These are phyloP conservation scores for Promerops cafer DNA, from an alignment of 2,113 vertebrate genomes.

Conservation along the genomic window DNA sequence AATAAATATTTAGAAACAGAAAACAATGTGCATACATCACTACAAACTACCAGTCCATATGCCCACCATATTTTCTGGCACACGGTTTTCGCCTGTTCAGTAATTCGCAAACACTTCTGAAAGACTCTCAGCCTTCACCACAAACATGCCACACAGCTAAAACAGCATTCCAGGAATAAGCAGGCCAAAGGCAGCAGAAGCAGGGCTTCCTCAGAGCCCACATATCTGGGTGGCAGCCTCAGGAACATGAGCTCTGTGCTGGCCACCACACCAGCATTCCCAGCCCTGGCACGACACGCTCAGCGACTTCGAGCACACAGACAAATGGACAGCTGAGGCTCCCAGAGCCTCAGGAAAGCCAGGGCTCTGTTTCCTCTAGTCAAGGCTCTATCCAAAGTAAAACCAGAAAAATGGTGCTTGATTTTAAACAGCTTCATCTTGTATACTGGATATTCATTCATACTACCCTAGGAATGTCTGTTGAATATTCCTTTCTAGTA, in stretches of 20 bases:
- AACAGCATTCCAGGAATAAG: neutral
- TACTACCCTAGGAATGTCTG: neutral
- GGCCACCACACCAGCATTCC: accelerated
- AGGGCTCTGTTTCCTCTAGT: neutral
- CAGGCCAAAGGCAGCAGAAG: neutral
- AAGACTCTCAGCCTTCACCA: neutral
- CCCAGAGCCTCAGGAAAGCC: neutral
- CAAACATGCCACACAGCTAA: neutral
- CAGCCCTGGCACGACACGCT: accelerated
- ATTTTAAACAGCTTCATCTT: neutral
- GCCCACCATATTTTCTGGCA: neutral
- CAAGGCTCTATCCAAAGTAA: neutral
- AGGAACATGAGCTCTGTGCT: neutral
- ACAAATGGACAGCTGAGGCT: neutral
- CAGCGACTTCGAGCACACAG: accelerated
- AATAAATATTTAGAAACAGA: neutral
- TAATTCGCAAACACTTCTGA: neutral
- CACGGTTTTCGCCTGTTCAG: neutral
- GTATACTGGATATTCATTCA: neutral
- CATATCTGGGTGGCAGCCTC: accelerated
- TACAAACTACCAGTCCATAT: neutral
- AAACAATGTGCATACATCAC: neutral
- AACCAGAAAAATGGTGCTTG: accelerated
- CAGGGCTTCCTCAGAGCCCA: neutral
- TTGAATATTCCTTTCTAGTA: neutral